Percentiles rank a stretch among this genome's conserved stretches.
phyloP scores from a whole-genome alignment of 2,113 vertebrate genomes.

The Cinclus cinclus region DNA sequence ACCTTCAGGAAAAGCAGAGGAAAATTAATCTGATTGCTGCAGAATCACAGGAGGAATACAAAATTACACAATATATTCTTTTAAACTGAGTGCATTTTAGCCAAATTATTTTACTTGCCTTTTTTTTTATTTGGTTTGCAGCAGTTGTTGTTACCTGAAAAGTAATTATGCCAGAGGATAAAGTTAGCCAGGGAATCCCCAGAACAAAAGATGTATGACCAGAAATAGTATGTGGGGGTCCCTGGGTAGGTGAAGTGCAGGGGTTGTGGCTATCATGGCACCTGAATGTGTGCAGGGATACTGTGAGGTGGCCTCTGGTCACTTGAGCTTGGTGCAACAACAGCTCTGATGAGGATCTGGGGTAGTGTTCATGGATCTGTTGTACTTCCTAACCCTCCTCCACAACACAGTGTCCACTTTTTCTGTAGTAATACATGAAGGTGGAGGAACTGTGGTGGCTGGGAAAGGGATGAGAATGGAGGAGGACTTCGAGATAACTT shows the following conservation, averaged over 20 bases:
- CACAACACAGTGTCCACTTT: neutral
- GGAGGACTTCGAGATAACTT: neutral
- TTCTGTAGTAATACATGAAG: neutral
- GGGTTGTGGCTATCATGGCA: accelerated
- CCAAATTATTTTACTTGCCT: neutral
- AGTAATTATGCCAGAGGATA: neutral
- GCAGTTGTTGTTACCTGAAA: neutral
- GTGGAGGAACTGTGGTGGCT: neutral
- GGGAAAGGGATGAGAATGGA: neutral
- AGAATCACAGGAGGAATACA: neutral
- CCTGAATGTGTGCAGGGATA: neutral
- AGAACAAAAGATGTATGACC: neutral
- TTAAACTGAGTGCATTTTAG: neutral
- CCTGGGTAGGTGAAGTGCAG: neutral
- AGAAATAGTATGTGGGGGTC: neutral
- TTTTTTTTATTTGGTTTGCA: neutral
- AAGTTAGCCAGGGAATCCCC: neutral
- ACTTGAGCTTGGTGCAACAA: neutral
- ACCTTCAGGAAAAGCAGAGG: neutral
- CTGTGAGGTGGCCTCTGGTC: neutral
- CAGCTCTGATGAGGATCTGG: neutral
- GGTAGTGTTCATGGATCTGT: neutral
- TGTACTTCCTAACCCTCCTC: neutral
- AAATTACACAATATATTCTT: neutral
- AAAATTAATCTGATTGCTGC: neutral